Evolutionary conservation across 2,797 vertebrate genomes (phyloP).

Genomic region (Apogon hyalosoma): DNA sequence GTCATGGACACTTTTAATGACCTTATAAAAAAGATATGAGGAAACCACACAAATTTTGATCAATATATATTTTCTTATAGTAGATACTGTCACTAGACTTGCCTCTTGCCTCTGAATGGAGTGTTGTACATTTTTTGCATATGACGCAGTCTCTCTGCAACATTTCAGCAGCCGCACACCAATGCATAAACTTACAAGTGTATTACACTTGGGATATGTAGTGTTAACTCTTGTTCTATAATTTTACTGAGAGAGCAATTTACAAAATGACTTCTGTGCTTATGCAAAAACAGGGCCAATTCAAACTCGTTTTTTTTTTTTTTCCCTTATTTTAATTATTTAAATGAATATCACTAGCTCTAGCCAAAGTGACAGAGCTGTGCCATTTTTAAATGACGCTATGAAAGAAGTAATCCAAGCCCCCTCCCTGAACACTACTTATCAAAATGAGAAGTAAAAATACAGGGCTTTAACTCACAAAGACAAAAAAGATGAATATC

Average conservation of each 20-base stretch:
- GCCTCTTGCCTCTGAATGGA: not conserved
- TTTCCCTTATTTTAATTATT: constrained; percentile 34
- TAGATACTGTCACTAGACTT: constrained; percentile 2
- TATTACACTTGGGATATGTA: constrained; percentile 28
- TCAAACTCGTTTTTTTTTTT: constrained; percentile 21
- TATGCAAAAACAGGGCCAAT: constrained; percentile 28
- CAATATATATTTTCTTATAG: not conserved
- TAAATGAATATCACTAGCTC: constrained; percentile 39
- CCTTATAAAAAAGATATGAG: not conserved
- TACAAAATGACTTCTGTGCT: constrained; percentile 42
- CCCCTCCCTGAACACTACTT: not conserved
- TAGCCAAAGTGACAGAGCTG: constrained; percentile 13
- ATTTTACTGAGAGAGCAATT: constrained; percentile 44
- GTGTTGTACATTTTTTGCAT: not conserved
- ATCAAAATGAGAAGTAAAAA: constrained; percentile 14
- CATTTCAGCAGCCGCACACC: constrained; percentile 4
- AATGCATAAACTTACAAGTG: constrained; percentile 39
- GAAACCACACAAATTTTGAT: not conserved
- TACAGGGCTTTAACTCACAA: constrained; percentile 5
- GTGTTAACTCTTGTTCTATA: constrained; percentile 20
- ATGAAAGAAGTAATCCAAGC: constrained; percentile 11
- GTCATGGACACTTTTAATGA: not conserved
- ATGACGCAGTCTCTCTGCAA: constrained; percentile 18
- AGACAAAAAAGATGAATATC: constrained; percentile 13
- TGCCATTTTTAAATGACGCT: constrained; percentile 9